A percentile compares a stretch with the other conserved stretches of the same genome.
phyloP scores from a whole-genome alignment of 1,140 invertebrate species.

The Tribolium madens region DNA sequence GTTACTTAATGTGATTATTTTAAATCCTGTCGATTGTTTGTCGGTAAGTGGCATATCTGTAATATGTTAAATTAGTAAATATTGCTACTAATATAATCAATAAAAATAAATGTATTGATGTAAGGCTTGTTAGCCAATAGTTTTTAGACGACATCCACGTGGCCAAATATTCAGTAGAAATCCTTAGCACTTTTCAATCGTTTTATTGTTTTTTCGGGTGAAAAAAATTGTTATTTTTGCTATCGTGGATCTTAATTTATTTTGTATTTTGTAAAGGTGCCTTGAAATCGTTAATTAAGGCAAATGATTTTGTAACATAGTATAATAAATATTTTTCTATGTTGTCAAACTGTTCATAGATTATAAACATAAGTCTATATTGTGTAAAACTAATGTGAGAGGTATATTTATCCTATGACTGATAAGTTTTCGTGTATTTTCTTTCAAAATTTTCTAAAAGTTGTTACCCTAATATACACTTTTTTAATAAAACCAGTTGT shows the following conservation, averaged over 20 bases:
- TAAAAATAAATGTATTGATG: constrained; percentile 62
- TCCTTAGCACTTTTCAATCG: constrained; percentile 49
- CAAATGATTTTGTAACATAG: constrained; percentile 65
- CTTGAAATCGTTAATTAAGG: constrained; percentile 65
- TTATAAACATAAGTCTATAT: constrained; percentile 52
- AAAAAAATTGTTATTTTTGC: constrained; percentile 47
- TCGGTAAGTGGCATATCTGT: constrained; percentile 52
- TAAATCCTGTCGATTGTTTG: constrained; percentile 42
- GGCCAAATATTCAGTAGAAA: constrained; percentile 59
- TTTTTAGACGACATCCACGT: constrained; percentile 61
- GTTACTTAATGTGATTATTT: constrained; percentile 44
- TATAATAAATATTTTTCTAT: constrained; percentile 67
- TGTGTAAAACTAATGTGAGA: constrained; percentile 60
- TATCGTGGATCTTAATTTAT: constrained; percentile 59
- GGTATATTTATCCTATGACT: constrained; percentile 61
- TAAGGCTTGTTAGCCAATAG: constrained; percentile 63
- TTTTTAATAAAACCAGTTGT: constrained; percentile 59
- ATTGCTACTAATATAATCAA: constrained; percentile 56
- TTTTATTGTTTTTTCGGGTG: constrained; percentile 32
- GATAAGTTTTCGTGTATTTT: constrained; percentile 57
- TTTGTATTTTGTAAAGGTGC: constrained; percentile 64
- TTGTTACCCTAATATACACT: constrained; percentile 60
- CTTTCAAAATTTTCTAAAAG: constrained; percentile 59
- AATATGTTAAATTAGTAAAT: constrained; percentile 54
- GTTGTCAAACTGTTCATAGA: constrained; percentile 66